Evolutionary conservation across 1,140 invertebrate genomes (phyloP).

Genomic region (Trichogramma pretiosum): DNA sequence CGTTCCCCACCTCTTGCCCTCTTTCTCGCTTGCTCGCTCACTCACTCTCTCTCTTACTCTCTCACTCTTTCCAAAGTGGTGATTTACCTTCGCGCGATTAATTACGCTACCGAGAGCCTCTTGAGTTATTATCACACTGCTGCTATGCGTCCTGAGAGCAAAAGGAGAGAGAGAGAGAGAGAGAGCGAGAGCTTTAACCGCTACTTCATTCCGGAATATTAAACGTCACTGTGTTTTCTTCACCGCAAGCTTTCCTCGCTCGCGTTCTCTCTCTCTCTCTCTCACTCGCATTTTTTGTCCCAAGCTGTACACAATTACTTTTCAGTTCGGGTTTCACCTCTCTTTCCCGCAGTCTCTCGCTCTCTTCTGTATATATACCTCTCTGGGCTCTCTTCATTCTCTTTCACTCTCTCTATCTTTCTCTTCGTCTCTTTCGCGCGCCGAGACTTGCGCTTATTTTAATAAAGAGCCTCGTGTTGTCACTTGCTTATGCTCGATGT

Average conservation of each 20-base stretch:
- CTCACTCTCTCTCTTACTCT: no score
- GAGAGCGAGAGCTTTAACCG: background rate
- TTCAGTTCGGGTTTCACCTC: slow-evolving; percentile 18
- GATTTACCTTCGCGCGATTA: slow-evolving; percentile 29
- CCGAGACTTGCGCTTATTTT: no score
- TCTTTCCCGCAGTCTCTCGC: no score
- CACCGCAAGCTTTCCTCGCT: background rate
- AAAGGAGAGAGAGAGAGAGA: background rate
- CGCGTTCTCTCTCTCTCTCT: no score
- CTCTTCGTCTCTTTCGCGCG: background rate
- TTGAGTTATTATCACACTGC: slow-evolving; percentile 16
- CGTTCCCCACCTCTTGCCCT: background rate
- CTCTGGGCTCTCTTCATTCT: background rate
- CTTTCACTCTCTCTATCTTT: background rate
- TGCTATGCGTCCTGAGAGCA: background rate
- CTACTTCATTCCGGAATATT: slow-evolving; percentile 9
- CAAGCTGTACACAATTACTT: slow-evolving; percentile 11
- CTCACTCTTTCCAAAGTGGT: slow-evolving; percentile 18
- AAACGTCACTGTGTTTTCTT: slow-evolving; percentile 16
- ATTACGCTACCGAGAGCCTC: slow-evolving; percentile 21
- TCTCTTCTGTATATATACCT: no score
- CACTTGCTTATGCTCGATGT: no score
- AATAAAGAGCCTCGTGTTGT: no score
- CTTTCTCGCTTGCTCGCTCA: background rate
- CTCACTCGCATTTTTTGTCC: background rate